Percentiles rank a stretch among this genome's conserved stretches.
Evolutionary conservation across 2,113 vertebrate species (phyloP).

Genomic region (Ictidomys tridecemlineatus): DNA sequence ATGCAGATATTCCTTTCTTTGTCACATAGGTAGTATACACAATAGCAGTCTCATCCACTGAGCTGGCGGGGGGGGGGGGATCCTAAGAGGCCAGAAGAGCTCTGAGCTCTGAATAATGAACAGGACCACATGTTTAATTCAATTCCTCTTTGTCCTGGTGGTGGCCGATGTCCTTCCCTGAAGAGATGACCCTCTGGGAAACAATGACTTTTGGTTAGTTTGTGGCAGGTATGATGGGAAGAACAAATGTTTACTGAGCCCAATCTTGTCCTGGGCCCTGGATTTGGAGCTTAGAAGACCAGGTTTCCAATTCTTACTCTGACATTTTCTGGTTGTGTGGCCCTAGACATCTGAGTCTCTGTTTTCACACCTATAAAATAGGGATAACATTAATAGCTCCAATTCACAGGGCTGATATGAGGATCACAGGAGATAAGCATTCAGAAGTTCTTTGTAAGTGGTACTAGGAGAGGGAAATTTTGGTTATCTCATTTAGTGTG

Average conservation of each 20-base stretch:
- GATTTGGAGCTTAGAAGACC: not conserved
- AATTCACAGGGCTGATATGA: not conserved
- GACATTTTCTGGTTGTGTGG: not conserved
- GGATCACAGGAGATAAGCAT: not conserved
- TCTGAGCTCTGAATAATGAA: not conserved
- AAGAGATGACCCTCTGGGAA: not conserved
- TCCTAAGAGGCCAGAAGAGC: not conserved
- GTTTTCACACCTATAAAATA: not conserved
- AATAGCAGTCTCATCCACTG: not conserved
- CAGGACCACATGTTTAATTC: not conserved
- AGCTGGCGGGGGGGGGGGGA: not conserved
- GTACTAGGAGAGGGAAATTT: constrained; percentile 26
- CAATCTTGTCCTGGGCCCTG: not conserved
- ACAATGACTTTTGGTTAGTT: not conserved
- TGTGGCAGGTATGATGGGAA: not conserved
- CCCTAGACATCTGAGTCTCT: not conserved
- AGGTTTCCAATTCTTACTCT: not conserved
- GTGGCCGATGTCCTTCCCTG: not conserved
- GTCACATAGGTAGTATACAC: not conserved
- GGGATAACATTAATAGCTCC: not conserved
- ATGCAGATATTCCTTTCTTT: constrained; percentile 56
- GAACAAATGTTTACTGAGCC: not conserved
- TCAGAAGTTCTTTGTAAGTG: not conserved
- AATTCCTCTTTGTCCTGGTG: not conserved
- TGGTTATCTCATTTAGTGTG: constrained; percentile 35